These are phyloP conservation scores for Chauna torquata DNA, from an alignment of 2,113 vertebrate species.

Conservation along the genomic window DNA sequence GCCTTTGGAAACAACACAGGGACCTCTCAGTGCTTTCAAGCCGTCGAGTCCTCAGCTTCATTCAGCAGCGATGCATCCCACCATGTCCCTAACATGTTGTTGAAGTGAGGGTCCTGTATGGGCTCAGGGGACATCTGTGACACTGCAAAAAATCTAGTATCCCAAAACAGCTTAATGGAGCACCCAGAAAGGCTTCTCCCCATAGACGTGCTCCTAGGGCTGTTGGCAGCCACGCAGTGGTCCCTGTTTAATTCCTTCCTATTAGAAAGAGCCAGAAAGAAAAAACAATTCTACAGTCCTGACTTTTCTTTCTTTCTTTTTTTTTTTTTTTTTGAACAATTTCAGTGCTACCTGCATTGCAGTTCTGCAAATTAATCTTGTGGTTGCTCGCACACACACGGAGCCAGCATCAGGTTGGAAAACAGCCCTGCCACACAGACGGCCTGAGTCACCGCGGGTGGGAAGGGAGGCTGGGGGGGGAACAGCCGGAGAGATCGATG, in stretches of 20 bases:
- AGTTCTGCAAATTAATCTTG: background rate
- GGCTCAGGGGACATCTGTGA: background rate
- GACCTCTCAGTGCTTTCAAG: background rate
- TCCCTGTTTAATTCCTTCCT: background rate
- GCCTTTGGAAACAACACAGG: background rate
- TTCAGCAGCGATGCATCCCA: background rate
- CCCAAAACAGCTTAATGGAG: background rate
- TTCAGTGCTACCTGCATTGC: background rate
- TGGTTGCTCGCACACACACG: background rate
- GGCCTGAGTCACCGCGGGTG: background rate
- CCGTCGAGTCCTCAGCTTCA: background rate
- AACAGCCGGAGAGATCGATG: background rate
- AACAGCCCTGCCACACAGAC: background rate
- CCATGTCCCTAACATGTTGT: rapidly evolving
- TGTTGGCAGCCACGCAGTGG: background rate
- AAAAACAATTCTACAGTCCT: background rate
- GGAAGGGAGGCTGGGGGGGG: background rate
- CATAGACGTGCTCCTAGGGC: rapidly evolving
- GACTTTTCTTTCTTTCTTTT: background rate
- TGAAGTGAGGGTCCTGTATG: rapidly evolving
- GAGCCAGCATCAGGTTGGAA: background rate
- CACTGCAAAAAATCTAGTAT: background rate
- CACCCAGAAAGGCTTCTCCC: background rate
- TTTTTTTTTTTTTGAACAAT: background rate
- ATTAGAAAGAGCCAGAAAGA: background rate